Percentiles rank a stretch among this genome's conserved stretches.
phyloP scores from a whole-genome alignment of 1,140 invertebrate species.

The Euborellia annulipes region DNA sequence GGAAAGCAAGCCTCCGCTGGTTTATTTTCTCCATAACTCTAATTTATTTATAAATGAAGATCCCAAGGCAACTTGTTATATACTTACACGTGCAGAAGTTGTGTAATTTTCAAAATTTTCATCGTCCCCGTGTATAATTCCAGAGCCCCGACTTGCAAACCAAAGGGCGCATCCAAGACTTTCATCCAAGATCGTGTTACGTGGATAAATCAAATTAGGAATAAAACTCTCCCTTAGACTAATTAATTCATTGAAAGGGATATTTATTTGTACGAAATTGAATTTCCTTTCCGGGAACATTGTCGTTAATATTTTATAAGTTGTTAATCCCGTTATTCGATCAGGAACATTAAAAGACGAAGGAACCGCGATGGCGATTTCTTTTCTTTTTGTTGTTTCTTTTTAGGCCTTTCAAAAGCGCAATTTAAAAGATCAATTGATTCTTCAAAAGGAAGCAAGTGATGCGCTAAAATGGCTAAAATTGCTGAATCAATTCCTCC shows the following conservation, averaged over 20 bases:
- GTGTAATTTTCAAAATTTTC: slow-evolving; percentile 27
- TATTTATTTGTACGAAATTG: slow-evolving; percentile 66
- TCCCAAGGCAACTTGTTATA: neutral
- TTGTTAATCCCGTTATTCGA: slow-evolving; percentile 55
- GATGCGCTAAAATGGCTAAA: slow-evolving; percentile 62
- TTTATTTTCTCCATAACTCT: too few species aligned
- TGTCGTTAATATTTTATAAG: slow-evolving; percentile 50
- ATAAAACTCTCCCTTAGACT: slow-evolving; percentile 37
- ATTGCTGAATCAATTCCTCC: slow-evolving; percentile 90
- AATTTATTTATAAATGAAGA: slow-evolving; percentile 7
- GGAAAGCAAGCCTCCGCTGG: too few species aligned
- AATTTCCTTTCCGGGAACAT: slow-evolving; percentile 51
- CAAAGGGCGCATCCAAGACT: slow-evolving; percentile 86
- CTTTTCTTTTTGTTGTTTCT: slow-evolving; percentile 1
- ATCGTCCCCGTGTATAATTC: slow-evolving; percentile 24
- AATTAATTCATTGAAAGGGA: slow-evolving; percentile 50
- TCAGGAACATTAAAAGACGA: slow-evolving; percentile 55
- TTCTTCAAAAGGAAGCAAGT: slow-evolving; percentile 46
- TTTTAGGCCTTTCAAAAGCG: slow-evolving; percentile 56
- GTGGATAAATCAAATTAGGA: slow-evolving; percentile 63
- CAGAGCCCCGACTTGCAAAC: slow-evolving; percentile 75
- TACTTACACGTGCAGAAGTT: slow-evolving; percentile 47
- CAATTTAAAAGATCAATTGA: slow-evolving; percentile 93
- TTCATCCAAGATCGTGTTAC: slow-evolving; percentile 84
- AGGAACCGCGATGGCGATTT: neutral